Evolutionary conservation across 2,888 invertebrate genomes (phyloP), one percentile per base, ranked within the genome.

Genomic region (Unio pictorum): DNA sequence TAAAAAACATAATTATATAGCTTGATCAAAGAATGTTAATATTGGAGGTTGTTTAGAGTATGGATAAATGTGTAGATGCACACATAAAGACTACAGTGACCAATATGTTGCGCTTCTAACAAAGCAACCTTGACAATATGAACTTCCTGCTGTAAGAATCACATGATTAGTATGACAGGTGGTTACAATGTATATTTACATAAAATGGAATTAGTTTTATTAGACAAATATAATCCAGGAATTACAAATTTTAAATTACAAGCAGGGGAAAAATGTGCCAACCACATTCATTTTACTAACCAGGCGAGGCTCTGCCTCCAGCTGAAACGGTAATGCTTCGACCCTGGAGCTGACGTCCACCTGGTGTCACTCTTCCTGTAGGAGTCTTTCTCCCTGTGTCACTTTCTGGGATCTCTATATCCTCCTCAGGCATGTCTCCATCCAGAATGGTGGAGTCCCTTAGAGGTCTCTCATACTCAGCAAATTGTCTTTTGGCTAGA

Each of bases 271-370:
- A 59, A 26, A 59, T 8, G 26, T 11, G 15, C 15, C 11, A 45
- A 2, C 3, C 8, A 8, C 34, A 18, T n/a, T 20, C 20, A 34
- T 15, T 28, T 15, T 45, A 68, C 73, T 77, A 72, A 82, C 82
- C 66, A 68, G 80, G 78, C 3, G 79, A 78, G 11, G 72, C 59
- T n/a, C 78, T 71, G 23, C 81, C 74, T 4, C 72, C 79, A 28
- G 73, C 76, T n/a, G 75, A 71, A 20, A 60, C 67, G 26, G 74
- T 76, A 71, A 73, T 73, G 34, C 74, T 71, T 61, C 65, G 66
- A 20, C 61, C 69, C 63, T 75, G 75, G 17, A 75, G 61, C 55
- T 73, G 75, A 58, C 75, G 61, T 15, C 72, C 77, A 30, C 77
- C 77, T 34, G 71, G 74, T 60, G 75, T 76, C 55, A 76, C 28